These are phyloP conservation scores for Drosophila nannoptera DNA, from an alignment of 1,140 invertebrate genomes.

Conservation along the genomic window DNA sequence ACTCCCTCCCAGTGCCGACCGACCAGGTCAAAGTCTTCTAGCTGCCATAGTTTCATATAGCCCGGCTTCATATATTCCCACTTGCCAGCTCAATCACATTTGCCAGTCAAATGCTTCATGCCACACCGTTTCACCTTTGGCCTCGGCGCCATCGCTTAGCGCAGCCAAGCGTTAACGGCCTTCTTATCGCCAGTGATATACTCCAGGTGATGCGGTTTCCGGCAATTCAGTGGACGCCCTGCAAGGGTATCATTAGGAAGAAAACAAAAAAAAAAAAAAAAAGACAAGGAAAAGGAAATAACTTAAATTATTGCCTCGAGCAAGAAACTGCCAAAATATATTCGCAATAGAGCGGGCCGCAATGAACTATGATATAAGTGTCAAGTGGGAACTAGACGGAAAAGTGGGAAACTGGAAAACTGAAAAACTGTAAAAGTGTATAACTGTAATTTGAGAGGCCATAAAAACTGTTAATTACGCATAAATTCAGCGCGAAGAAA, in stretches of 20 bases:
- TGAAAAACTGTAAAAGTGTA: neutral
- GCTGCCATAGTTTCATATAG: no score
- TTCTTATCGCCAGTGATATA: neutral
- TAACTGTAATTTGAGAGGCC: constrained; percentile 35
- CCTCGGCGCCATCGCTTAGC: neutral
- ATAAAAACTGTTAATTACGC: constrained; percentile 57
- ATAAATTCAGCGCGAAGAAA: constrained; percentile 39
- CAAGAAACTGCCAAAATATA: constrained; percentile 60
- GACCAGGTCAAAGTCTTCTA: no score
- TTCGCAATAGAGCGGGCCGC: constrained; percentile 49
- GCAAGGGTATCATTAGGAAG: constrained; percentile 18
- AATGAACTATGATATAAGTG: constrained; percentile 26
- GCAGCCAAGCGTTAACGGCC: neutral
- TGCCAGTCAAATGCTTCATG: no score
- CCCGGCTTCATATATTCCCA: no score
- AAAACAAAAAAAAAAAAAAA: no score
- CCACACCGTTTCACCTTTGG: neutral
- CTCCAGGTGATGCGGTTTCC: neutral
- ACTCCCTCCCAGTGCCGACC: no score
- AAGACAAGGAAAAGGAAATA: neutral
- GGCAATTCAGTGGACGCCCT: constrained; percentile 6
- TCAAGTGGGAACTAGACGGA: constrained; percentile 2
- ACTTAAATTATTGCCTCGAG: constrained; percentile 28
- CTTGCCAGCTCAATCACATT: no score
- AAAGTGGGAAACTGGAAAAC: constrained; percentile 5